Base-by-base conservation (phyloP, 37 sponge, comb jelly and placozoan species). In the Ianthella basta region DNA sequence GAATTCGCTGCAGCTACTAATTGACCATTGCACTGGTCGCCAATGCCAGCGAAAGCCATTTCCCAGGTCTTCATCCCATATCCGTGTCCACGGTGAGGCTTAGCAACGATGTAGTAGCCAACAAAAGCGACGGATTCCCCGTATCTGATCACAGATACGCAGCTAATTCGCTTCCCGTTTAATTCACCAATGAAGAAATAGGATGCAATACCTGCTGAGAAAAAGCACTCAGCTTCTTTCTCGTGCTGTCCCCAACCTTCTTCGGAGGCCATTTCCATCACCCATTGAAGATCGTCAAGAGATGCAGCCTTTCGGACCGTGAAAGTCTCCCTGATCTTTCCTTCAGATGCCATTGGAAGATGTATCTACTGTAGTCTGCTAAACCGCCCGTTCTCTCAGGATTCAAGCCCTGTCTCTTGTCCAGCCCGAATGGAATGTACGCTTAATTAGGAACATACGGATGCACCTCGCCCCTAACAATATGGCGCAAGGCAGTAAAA, bases 181-280 rank as follows among this genome's bases (percentile, higher is more conserved):
- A 82, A 36, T 34, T 82, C 82, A 5, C 82, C 82, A 19, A 82
- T 40, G 27, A 64, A 82, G 66, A 64, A 63, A 12, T 30, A 14
- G 1, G 39, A 10, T 30, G 66, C 63, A 5, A 37, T 8, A 67
- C 61, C 63, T 27, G 63, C 63, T 20, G 67, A 16, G 23, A 63
- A 82, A 14, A 82, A 60, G 40, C 67, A 54, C 82, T 55, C 29
- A 14, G 82, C 60, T n/a, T 82, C 82, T 67, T 69, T 69, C 18
- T n/a, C 70, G 29, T 33, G 70, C 70, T 1, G 70, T 3, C 35
- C 34, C 70, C 70, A 69, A 32, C 34, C 34, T 30, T 32, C 34
- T 32, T 69, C 70, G 2, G 29, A 4, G 18, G 70, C 70, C 34
- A 18, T 2, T 30, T 30, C 6, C 35, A 69, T 14, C 34, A 69